Conservation (phyloP, 2,113 vertebrate genomes). For the Ailurus styani region DNA sequence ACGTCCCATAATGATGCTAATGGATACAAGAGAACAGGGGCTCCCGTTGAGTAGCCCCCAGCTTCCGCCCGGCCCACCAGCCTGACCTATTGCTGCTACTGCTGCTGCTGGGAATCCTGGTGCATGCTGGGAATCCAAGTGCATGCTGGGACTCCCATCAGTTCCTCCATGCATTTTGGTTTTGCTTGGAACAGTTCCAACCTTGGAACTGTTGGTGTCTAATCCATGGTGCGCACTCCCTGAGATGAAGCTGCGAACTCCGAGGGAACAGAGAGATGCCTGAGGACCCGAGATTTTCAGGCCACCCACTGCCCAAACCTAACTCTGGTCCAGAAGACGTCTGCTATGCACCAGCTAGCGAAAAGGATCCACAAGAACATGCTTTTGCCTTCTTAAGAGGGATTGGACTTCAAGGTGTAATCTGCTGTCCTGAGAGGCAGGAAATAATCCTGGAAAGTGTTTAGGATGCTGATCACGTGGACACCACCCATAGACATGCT, state of each 20-base stretch:
- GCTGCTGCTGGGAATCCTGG: constrained; percentile 73
- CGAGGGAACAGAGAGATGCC: not conserved
- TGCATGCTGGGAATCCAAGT: constrained; percentile 64
- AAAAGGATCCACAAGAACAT: not conserved
- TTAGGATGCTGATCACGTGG: not conserved
- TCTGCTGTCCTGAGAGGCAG: not conserved
- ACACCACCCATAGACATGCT: fast-evolving
- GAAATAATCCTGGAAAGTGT: not conserved
- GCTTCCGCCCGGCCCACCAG: constrained; percentile 58
- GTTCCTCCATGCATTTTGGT: constrained; percentile 53
- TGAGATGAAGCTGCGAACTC: not conserved
- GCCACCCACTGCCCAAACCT: not conserved
- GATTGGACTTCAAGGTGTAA: not conserved
- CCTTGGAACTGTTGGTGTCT: constrained; percentile 46
- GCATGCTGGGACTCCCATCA: constrained; percentile 60
- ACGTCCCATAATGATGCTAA: constrained; percentile 69
- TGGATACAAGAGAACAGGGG: constrained; percentile 55
- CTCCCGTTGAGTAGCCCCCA: constrained; percentile 46
- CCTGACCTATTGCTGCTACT: constrained; percentile 72
- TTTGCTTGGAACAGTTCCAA: constrained; percentile 45
- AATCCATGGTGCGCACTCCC: not conserved
- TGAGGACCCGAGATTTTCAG: not conserved
- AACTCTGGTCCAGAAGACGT: not conserved
- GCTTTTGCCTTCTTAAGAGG: not conserved
- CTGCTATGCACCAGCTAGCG: fast-evolving